Base-by-base conservation (phyloP, 2,797 vertebrate genomes). In the Bradypus variegatus region DNA sequence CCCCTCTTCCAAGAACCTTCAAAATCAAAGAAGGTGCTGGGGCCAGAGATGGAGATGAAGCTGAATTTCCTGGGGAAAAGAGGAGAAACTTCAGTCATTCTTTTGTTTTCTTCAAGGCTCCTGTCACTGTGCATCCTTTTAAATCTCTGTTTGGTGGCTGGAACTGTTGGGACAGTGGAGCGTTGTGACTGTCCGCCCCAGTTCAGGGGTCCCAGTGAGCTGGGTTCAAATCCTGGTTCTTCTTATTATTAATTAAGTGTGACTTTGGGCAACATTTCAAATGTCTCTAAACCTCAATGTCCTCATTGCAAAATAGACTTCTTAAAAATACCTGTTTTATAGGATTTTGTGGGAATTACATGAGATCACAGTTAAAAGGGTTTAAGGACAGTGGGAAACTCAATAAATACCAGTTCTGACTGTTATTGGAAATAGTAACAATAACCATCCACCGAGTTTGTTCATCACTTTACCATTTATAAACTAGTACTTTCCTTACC, bases 21-120 rank as follows among this genome's bases (percentile, higher is more conserved):
- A 95, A 95, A 91, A 93, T 97, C 91, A 2, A 62, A 94, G 78
- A 48, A 92, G 82, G 75, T 27, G 77, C 80, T 33, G 84, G 91
- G 65, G 76, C 29, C 29, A 3, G 67, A 58, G 78, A 50, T 9
- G 58, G 62, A 80, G 33, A 76, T 50, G 70, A 85, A 81, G 70
- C 60, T 23, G 50, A 58, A 64, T 55, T 60, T 86, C 29, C 36
- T 94, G 91, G 92, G 86, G 4, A 58, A 60, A 96, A 93, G 81
- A 95, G 90, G 73, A 85, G 87, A 94, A 93, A 82, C 75, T 75
- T 50, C 58, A 93, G 60, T 80, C 11, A 33, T 41, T 60, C 16
- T 73, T 95, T 80, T 84, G 33, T 90, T 94, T 92, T 79, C 81
- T 25, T 69, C 5, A 89, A 60, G 33, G 23, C 18, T 3, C 36